Evolutionary conservation across 2,113 vertebrate genomes (phyloP).

Genomic region (Porphyrio hochstetteri): DNA sequence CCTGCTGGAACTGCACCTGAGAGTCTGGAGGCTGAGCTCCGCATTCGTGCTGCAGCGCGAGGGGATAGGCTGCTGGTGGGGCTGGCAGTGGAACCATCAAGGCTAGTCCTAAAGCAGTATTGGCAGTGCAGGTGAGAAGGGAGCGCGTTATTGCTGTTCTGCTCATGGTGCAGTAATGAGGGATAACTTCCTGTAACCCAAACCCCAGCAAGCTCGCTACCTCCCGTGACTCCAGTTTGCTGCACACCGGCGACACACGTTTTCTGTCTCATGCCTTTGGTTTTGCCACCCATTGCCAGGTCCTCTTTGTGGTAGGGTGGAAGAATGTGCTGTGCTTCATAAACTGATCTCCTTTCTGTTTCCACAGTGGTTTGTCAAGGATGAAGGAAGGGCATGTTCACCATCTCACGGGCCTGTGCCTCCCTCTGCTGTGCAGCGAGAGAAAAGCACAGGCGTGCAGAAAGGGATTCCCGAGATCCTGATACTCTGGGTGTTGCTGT

Average conservation of each 20-base stretch:
- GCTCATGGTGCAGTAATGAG: background rate
- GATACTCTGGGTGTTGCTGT: background rate
- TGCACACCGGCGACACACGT: background rate
- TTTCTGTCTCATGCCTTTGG: background rate
- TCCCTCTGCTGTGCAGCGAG: background rate
- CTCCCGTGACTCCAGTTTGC: background rate
- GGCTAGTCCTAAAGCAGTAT: too few relatives aligned
- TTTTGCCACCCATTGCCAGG: background rate
- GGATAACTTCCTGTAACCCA: background rate
- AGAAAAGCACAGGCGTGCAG: background rate
- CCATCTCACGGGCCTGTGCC: background rate
- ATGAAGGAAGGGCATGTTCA: background rate
- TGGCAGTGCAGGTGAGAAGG: too few relatives aligned
- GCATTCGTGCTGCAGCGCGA: background rate
- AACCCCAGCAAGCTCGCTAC: background rate
- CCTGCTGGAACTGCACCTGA: background rate
- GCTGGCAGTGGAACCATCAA: background rate
- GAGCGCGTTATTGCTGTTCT: background rate
- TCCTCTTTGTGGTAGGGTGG: fast-evolving
- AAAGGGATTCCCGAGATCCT: fast-evolving
- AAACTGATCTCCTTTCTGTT: background rate
- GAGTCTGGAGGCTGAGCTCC: background rate
- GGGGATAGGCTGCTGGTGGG: background rate
- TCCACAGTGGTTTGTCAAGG: background rate
- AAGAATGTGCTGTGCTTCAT: background rate